A percentile compares a stretch with the other conserved stretches of the same genome.
Evolutionary conservation across 2,797 vertebrate species (phyloP).

Genomic region (Gouania willdenowi): DNA sequence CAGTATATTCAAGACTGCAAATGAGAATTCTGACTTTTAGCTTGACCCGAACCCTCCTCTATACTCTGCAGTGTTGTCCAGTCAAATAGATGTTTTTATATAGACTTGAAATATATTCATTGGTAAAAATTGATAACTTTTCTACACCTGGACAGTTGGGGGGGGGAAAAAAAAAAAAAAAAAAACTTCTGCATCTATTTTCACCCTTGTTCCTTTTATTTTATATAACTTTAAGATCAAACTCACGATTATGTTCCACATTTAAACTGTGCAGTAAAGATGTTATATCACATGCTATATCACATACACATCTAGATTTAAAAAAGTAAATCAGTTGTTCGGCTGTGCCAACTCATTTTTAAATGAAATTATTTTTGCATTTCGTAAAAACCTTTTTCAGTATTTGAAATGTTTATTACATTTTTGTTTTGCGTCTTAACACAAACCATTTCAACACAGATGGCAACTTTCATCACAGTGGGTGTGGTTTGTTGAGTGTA

Average conservation of each 20-base stretch:
- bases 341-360: constrained; percentile 90
- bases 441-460: too few species aligned
- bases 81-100: constrained; percentile 84
- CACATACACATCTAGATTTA: constrained; percentile 93
- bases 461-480: too few species aligned
- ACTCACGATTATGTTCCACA: constrained; percentile 87
- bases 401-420: constrained; percentile 21
- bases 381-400: constrained; percentile 87
- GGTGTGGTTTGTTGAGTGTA: too few species aligned
- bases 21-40: too few species aligned
- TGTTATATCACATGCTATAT: constrained; percentile 92
- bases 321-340: constrained; percentile 87
- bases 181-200: constrained; percentile 90
- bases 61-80: constrained; percentile 77
- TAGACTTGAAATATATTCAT: constrained; percentile 89
- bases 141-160: constrained; percentile 88
- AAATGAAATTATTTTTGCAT: constrained; percentile 89
- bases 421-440: neutral
- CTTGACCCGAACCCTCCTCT: constrained; percentile 30
- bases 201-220: constrained; percentile 43
- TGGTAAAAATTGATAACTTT: constrained; percentile 94
- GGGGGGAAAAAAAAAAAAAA: too few species aligned
- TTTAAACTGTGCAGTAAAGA: constrained; percentile 93
- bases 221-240: too few species aligned
- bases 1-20: too few species aligned